phyloP scores from a whole-genome alignment of 30 jellyfish, hydroid and myxozoan genomes.

The Hydractinia symbiolongicarpus region DNA sequence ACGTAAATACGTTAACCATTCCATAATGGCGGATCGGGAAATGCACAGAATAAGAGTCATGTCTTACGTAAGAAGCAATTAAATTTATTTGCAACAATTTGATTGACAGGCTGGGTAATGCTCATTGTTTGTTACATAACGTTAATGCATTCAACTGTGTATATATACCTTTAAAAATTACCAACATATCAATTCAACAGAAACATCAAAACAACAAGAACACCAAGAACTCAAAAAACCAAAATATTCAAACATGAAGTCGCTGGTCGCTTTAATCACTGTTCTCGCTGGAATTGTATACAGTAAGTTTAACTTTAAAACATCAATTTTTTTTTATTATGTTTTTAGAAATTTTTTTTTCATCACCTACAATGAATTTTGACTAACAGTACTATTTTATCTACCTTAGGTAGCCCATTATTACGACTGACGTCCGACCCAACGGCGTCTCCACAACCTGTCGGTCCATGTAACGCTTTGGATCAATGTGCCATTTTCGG shows the following conservation, averaged over 20 bases:
- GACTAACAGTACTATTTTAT: neutral
- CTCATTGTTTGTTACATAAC: conserved; percentile 5
- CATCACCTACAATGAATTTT: neutral
- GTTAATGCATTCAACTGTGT: neutral
- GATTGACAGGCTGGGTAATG: neutral
- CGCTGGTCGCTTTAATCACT: conserved; percentile 6
- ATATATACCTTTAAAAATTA: neutral
- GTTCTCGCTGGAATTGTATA: conserved; percentile 9
- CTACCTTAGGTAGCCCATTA: neutral
- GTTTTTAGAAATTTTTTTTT: neutral
- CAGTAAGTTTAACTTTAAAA: neutral
- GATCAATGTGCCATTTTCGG: neutral
- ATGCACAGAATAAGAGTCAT: too few relatives aligned
- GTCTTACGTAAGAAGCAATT: too few relatives aligned
- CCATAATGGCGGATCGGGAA: too few relatives aligned
- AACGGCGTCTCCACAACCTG: conserved; percentile 7
- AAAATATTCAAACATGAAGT: conserved; percentile 3
- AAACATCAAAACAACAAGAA: neutral
- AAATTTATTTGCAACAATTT: too few relatives aligned
- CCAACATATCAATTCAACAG: neutral
- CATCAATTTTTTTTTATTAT: neutral
- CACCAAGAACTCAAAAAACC: neutral
- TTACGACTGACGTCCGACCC: neutral
- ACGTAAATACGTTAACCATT: too few relatives aligned
- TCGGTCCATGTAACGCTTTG: neutral